phyloP scores from a whole-genome alignment of 1,140 invertebrate species.

The Danaus plexippus region DNA sequence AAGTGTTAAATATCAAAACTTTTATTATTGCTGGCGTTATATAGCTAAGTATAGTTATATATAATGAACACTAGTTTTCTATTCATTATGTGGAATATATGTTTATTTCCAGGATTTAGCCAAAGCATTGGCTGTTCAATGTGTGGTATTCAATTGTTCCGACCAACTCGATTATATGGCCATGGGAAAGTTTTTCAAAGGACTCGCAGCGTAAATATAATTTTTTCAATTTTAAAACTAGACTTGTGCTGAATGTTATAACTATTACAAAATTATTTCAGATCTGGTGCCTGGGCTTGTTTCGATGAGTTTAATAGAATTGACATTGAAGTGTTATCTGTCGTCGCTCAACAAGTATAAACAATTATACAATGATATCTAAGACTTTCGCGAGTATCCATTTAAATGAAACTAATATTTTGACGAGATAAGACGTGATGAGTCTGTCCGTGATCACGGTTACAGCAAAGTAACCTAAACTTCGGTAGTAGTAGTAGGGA shows the following conservation, averaged over 20 bases:
- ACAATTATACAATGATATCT: too few relatives aligned
- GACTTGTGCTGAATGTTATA: too few relatives aligned
- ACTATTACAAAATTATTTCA: slow-evolving; percentile 12
- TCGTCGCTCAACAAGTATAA: slow-evolving; percentile 85
- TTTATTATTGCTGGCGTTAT: too few relatives aligned
- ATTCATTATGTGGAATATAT: not conserved
- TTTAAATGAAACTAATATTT: not conserved
- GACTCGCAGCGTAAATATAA: slow-evolving; percentile 80
- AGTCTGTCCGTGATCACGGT: too few relatives aligned
- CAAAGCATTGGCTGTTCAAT: slow-evolving; percentile 92
- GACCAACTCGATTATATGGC: slow-evolving; percentile 93
- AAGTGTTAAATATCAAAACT: too few relatives aligned
- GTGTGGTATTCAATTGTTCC: slow-evolving; percentile 95
- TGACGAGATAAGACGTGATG: too few relatives aligned
- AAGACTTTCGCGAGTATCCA: not conserved
- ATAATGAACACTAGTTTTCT: not conserved
- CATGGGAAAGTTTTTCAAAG: slow-evolving; percentile 93
- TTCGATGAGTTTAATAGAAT: slow-evolving; percentile 98
- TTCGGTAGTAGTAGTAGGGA: too few relatives aligned
- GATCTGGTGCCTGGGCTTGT: slow-evolving; percentile 91
- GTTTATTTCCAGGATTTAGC: slow-evolving; percentile 77
- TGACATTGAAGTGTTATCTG: slow-evolving; percentile 88
- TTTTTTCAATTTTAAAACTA: not conserved
- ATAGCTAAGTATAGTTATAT: too few relatives aligned
- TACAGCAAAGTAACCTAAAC: too few relatives aligned